Percentiles rank a stretch among this genome's conserved stretches.
Conservation (phyloP, 1,140 invertebrate species). For the Drosophila sechellia region DNA sequence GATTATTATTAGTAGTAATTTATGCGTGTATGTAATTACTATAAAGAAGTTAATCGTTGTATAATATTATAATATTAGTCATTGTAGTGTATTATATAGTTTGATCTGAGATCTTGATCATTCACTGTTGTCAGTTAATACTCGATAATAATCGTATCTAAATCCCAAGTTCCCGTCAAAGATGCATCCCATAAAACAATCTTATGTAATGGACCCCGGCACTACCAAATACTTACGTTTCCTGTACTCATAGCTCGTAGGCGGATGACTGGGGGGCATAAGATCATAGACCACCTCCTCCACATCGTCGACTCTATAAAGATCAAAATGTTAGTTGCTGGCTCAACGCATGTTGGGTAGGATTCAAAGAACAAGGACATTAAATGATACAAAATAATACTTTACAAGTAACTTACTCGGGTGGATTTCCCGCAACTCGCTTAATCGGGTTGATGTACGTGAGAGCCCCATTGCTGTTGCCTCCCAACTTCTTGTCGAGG, state of each 20-base stretch:
- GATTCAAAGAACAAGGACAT: conserved; percentile 8
- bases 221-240: conserved; percentile 67
- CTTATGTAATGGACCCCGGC: conserved; percentile 2
- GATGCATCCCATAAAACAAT: conserved; percentile 11
- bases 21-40: conserved; percentile 55
- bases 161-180: conserved; percentile 19
- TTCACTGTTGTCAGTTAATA: conserved; percentile 4
- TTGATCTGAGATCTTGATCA: conserved; percentile 27
- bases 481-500: conserved; percentile 72
- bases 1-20: conserved; percentile 63
- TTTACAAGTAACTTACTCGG: conserved; percentile 82
- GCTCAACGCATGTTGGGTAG: conserved; percentile 1
- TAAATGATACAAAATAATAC: conserved; percentile 72
- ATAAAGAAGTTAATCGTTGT: conserved; percentile 33
- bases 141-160: conserved; percentile 17
- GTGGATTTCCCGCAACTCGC: conserved; percentile 73
- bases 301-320: conserved; percentile 65
- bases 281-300: conserved; percentile 72
- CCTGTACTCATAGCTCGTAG: conserved; percentile 64
- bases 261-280: conserved; percentile 58
- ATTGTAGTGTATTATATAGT: conserved; percentile 37
- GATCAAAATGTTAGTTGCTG: conserved; percentile 12
- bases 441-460: conserved; percentile 71
- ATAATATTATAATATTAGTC: conserved; percentile 20
- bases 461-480: conserved; percentile 49